Evolutionary conservation across 2,888 invertebrate species (phyloP).

Genomic region (Abscondita cerata): DNA sequence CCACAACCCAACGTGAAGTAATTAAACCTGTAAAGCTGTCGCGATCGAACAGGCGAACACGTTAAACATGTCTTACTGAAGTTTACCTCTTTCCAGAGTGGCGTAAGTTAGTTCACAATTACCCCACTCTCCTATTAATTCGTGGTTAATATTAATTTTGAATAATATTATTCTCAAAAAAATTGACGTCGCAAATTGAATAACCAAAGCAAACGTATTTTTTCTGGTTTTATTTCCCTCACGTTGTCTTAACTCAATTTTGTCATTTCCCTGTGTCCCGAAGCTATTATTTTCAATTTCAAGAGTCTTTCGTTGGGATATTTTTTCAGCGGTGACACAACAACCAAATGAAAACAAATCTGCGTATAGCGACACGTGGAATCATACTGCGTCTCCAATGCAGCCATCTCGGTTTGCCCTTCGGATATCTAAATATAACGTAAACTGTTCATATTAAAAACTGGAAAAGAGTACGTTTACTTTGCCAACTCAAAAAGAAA

Average conservation of each 20-base stretch:
- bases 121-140: slow-evolving; percentile 31
- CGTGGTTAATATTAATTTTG: slow-evolving; percentile 17
- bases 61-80: slow-evolving; percentile 30
- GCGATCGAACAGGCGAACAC: slow-evolving; percentile 28
- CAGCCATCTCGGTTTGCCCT: slow-evolving; percentile 33
- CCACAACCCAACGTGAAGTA: slow-evolving; percentile 32
- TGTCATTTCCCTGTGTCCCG: slow-evolving; percentile 47
- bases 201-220: slow-evolving; percentile 42
- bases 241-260: slow-evolving; percentile 52
- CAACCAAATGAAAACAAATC: slow-evolving; percentile 45
- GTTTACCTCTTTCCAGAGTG: slow-evolving; percentile 13
- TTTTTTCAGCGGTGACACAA: slow-evolving; percentile 38
- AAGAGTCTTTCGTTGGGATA: slow-evolving; percentile 41
- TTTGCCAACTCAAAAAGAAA: slow-evolving; percentile 29
- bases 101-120: slow-evolving; percentile 26
- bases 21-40: slow-evolving; percentile 31
- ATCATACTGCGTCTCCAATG: slow-evolving; percentile 29
- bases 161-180: slow-evolving; percentile 17
- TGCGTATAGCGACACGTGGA: slow-evolving; percentile 35
- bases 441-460: slow-evolving; percentile 32
- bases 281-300: slow-evolving; percentile 55
- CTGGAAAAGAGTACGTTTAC: slow-evolving; percentile 24
- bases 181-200: slow-evolving; percentile 31
- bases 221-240: slow-evolving; percentile 45
- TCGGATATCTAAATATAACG: slow-evolving; percentile 31